These are phyloP conservation scores for Trissoscelio sp. DNA, from an alignment of 2,888 invertebrate species.

Conservation along the genomic window DNA sequence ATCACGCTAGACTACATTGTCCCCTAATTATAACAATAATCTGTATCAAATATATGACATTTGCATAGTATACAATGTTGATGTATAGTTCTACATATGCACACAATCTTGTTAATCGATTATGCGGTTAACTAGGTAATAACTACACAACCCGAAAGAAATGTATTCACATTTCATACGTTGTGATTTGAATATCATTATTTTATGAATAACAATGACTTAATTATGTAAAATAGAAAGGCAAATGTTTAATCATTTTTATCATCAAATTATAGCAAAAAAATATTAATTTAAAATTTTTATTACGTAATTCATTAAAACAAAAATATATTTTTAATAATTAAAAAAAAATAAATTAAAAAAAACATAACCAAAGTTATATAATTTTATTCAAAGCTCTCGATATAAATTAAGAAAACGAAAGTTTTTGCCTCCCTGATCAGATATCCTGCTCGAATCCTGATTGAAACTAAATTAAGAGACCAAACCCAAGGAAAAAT, in stretches of 20 bases:
- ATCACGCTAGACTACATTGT: not conserved
- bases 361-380: too few species aligned
- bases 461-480: not conserved
- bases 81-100: not conserved
- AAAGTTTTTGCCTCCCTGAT: not conserved
- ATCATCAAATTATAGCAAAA: too few species aligned
- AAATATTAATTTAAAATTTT: too few species aligned
- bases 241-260: too few species aligned
- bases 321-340: too few species aligned
- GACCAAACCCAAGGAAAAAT: not conserved
- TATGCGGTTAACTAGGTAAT: slow-evolving; percentile 6
- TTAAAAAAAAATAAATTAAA: too few species aligned
- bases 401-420: too few species aligned
- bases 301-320: too few species aligned
- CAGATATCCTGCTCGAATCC: not conserved
- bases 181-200: too few species aligned
- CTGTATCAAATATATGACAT: slow-evolving; percentile 2
- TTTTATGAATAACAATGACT: too few species aligned
- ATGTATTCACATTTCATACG: not conserved
- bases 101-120: not conserved
- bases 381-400: too few species aligned
- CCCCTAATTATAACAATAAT: not conserved
- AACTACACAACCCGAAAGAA: not conserved
- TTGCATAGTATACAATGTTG: slow-evolving; percentile 5
- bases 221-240: too few species aligned